Conservation (phyloP, 2,888 invertebrate species). For the Galeopsomyia nigrocyanea region DNA sequence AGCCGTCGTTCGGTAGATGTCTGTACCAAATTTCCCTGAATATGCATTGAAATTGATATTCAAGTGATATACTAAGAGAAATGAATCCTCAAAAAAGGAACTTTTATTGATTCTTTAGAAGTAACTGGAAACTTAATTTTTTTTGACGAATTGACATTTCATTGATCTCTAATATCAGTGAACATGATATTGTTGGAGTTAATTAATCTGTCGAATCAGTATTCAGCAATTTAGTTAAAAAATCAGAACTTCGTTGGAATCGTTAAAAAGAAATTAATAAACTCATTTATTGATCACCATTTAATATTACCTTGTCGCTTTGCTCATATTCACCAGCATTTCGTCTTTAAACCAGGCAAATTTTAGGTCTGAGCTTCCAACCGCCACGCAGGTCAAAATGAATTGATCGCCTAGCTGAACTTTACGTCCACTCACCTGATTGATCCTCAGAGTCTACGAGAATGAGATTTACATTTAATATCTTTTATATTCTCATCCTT, state of each 20-base stretch:
- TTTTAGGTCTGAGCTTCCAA: constrained; percentile 80
- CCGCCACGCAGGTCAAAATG: constrained; percentile 82
- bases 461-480: constrained; percentile 32
- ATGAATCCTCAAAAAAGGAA: no score
- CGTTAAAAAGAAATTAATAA: neutral
- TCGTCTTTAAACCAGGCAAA: constrained; percentile 90
- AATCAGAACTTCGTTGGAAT: no score
- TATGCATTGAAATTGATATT: neutral
- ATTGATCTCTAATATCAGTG: no score
- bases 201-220: no score
- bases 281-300: no score
- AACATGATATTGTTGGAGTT: no score
- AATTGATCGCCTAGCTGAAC: constrained; percentile 83
- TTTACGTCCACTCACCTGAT: constrained; percentile 61
- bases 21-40: constrained; percentile 66
- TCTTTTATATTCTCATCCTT: neutral
- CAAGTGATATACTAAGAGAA: no score
- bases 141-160: no score
- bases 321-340: constrained; percentile 80
- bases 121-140: no score
- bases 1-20: constrained; percentile 69
- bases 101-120: no score
- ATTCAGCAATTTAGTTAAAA: no score
- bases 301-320: constrained; percentile 76
- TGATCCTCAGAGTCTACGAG: constrained; percentile 64